phyloP scores from a whole-genome alignment of 2,888 invertebrate species.

The Ptilodon capucinus region DNA sequence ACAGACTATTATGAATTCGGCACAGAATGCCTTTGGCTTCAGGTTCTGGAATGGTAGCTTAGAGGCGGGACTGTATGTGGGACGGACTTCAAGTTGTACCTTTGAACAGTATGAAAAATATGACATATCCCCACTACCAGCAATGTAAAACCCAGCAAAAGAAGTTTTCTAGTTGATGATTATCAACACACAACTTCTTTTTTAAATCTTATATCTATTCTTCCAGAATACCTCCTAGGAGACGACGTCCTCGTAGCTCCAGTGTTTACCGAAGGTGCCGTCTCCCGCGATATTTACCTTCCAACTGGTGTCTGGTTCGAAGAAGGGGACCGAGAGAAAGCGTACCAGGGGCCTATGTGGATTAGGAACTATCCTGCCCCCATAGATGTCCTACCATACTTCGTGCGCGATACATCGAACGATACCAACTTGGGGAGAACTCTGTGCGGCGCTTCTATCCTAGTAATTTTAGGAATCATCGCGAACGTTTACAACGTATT shows the following conservation, averaged over 20 bases:
- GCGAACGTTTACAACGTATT: constrained; percentile 19
- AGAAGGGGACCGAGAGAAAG: constrained; percentile 68
- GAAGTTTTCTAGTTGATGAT: no score
- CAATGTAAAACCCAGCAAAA: no score
- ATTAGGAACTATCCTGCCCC: constrained; percentile 85
- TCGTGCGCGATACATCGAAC: constrained; percentile 56
- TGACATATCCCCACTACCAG: no score
- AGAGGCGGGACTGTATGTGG: no score
- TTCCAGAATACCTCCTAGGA: constrained; percentile 90
- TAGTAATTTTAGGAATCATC: constrained; percentile 45
- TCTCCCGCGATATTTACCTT: constrained; percentile 87
- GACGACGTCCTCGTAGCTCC: constrained; percentile 91
- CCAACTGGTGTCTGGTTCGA: constrained; percentile 89
- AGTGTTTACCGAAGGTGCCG: constrained; percentile 84
- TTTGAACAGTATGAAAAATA: no score
- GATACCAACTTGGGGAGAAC: constrained; percentile 31
- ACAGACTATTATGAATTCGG: neutral
- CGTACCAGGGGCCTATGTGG: constrained; percentile 83
- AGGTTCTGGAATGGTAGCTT: no score
- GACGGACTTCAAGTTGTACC: no score
- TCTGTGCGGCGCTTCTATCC: constrained; percentile 30
- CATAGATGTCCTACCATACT: constrained; percentile 87
- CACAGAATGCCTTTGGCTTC: no score
- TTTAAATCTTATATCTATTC: no score
- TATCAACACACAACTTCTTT: no score